Conservation (phyloP, 2,113 vertebrate species). For the Cairina moschata region DNA sequence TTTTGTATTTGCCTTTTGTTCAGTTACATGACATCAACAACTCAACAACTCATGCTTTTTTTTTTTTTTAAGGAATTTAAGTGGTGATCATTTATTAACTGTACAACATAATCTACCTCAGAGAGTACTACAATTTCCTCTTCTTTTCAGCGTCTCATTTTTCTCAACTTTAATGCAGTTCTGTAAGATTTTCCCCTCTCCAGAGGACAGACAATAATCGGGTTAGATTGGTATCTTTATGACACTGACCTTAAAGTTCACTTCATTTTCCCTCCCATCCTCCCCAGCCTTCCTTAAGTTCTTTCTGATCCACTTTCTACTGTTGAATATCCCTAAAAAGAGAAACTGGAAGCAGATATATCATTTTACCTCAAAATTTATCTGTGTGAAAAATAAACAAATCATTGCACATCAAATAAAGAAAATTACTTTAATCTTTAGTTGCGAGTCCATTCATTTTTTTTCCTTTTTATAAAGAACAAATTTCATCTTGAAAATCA, state of each 20-base stretch:
- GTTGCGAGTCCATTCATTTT: conserved; percentile 27
- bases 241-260: conserved; percentile 28
- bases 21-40: neutral
- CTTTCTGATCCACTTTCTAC: conserved; percentile 61
- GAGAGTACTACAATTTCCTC: conserved; percentile 75
- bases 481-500: conserved; percentile 29
- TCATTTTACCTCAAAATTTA: conserved; percentile 58
- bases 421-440: conserved; percentile 54
- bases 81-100: conserved; percentile 41
- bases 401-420: neutral
- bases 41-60: neutral
- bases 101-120: conserved; percentile 63
- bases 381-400: conserved; percentile 42
- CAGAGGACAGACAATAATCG: conserved; percentile 64
- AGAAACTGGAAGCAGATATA: conserved; percentile 40
- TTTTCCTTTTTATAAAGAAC: conserved; percentile 38
- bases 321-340: conserved; percentile 48
- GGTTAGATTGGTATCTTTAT: conserved; percentile 57
- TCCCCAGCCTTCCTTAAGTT: conserved; percentile 4
- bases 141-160: conserved; percentile 71
- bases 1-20: neutral
- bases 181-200: conserved; percentile 52
- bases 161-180: conserved; percentile 72
- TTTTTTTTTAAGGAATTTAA: neutral
- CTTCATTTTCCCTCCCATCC: conserved; percentile 27